These are phyloP conservation scores for Eupithecia subfuscata DNA, from an alignment of 2,888 invertebrate genomes.

Conservation along the genomic window DNA sequence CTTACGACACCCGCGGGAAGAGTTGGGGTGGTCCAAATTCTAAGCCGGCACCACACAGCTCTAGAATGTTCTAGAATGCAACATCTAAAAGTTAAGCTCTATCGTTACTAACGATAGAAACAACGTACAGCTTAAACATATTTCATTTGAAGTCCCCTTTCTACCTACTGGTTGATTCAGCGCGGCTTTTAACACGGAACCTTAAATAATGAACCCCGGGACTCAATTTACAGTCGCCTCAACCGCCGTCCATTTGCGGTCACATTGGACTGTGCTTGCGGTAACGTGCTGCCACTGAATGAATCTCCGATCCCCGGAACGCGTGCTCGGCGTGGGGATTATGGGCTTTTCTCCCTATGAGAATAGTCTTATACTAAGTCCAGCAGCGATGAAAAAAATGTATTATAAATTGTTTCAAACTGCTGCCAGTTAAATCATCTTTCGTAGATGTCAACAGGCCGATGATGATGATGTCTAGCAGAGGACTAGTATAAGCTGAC, in stretches of 20 bases:
- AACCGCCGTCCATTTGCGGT: constrained; percentile 31
- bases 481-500: too few relatives aligned
- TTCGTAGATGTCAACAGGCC: too few relatives aligned
- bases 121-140: background rate
- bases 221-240: constrained; percentile 20
- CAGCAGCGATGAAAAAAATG: too few relatives aligned
- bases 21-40: too few relatives aligned
- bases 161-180: constrained; percentile 1
- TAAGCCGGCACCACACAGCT: too few relatives aligned
- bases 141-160: background rate
- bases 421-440: too few relatives aligned
- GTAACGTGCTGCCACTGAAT: background rate
- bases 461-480: too few relatives aligned
- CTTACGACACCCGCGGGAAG: too few relatives aligned
- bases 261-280: background rate
- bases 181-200: constrained; percentile 9
- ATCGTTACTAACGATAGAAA: background rate
- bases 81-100: too few relatives aligned
- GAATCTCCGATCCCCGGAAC: background rate
- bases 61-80: background rate
- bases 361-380: too few relatives aligned
- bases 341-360: background rate
- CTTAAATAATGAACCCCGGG: constrained; percentile 30
- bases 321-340: background rate
- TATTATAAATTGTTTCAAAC: background rate